Percentiles rank a stretch among this genome's conserved stretches.
Evolutionary conservation across 1,140 invertebrate species (phyloP).

Genomic region (Conopomorpha cramerella): DNA sequence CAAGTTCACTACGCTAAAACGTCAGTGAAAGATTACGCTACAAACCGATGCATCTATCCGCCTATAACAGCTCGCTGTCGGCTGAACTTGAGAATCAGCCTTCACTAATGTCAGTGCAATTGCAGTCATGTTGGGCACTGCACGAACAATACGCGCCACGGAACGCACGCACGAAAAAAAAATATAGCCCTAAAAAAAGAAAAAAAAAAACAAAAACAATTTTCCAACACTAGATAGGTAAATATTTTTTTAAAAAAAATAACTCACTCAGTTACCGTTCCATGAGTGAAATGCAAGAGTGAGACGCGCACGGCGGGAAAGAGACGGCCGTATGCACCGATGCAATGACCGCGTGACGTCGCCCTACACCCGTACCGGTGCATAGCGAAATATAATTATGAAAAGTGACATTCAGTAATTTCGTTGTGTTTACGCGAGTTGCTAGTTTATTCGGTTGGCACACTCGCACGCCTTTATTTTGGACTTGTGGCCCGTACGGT

Average conservation of each 20-base stretch:
- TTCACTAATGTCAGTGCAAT: too few species aligned
- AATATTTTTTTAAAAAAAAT: too few species aligned
- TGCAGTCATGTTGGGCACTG: too few species aligned
- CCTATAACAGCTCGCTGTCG: too few species aligned
- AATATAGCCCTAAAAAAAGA: neutral
- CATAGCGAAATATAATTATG: constrained; percentile 53
- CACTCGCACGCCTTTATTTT: constrained; percentile 13
- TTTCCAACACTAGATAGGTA: neutral
- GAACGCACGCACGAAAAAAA: too few species aligned
- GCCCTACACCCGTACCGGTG: too few species aligned
- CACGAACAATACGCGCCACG: too few species aligned
- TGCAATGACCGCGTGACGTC: constrained; percentile 44
- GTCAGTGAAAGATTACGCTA: too few species aligned
- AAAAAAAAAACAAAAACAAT: neutral
- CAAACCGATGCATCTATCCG: too few species aligned
- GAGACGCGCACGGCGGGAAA: constrained; percentile 20
- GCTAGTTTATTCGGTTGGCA: constrained; percentile 44
- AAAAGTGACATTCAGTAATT: constrained; percentile 56
- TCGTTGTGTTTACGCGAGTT: constrained; percentile 54
- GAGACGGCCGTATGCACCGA: constrained; percentile 26
- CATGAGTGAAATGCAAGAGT: constrained; percentile 28
- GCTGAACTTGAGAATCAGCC: too few species aligned
- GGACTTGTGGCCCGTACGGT: constrained; percentile 8
- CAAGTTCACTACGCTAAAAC: too few species aligned
- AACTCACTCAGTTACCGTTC: too few species aligned